A percentile compares a stretch with the other conserved stretches of the same genome.
phyloP scores from a whole-genome alignment of 92 coral and sea anemone genomes.

The Micromussa lordhowensis region DNA sequence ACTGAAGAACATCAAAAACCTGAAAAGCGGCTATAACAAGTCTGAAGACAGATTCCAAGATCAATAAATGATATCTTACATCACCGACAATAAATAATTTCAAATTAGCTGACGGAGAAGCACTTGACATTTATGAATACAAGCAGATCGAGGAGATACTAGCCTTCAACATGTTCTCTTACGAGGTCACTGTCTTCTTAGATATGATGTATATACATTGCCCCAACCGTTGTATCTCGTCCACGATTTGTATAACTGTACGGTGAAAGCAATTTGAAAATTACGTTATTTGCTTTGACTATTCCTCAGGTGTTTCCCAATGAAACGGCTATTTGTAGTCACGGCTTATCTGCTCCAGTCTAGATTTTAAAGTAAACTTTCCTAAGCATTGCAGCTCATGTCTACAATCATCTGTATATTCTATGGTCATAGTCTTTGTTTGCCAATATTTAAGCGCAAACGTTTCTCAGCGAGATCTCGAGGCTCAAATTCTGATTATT shows the following conservation, averaged over 20 bases:
- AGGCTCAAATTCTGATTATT: background rate
- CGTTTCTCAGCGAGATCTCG: background rate
- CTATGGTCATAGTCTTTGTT: background rate
- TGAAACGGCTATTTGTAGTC: background rate
- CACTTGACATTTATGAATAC: background rate
- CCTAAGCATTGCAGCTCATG: conserved; percentile 4
- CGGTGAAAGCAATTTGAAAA: background rate
- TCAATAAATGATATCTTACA: background rate
- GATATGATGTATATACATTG: background rate
- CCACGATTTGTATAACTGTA: background rate
- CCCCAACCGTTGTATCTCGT: background rate
- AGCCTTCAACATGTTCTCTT: background rate
- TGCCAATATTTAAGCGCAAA: background rate
- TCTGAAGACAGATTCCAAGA: conserved; percentile 13
- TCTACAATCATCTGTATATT: background rate
- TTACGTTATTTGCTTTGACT: background rate
- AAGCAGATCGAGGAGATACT: conserved; percentile 7
- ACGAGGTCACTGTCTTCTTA: background rate
- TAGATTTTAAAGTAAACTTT: conserved; percentile 24
- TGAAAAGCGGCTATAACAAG: background rate
- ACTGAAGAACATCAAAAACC: background rate
- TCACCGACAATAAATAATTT: background rate
- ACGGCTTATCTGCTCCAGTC: background rate
- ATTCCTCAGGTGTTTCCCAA: background rate
- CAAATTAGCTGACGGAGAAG: conserved; percentile 11